Base-by-base conservation (phyloP, 92 coral and sea anemone species). In the Zoanthus solanderi region DNA sequence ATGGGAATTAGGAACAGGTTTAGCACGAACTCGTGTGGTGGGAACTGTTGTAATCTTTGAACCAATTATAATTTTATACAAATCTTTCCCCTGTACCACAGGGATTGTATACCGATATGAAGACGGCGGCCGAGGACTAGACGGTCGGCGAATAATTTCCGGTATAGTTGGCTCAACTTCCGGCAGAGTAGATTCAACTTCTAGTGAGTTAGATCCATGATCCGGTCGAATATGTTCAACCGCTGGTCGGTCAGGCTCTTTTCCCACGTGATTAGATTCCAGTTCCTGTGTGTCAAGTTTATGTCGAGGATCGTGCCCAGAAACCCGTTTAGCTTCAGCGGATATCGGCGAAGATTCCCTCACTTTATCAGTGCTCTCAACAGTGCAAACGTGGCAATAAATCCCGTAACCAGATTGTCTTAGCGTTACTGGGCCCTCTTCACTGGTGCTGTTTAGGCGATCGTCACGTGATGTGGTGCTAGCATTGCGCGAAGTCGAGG, bases 61-160 rank as follows among this genome's bases (percentile, higher is more conserved):
- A 11, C 85, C 85, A 45, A 81, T 81, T n/a, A 81, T 81, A 14
- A 81, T 81, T 81, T 81, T 81, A 17, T 81, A 81, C 63, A 81
- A 45, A n/a, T 81, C 85, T 81, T 81, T 81, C 2, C 85, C 85
- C 75, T 81, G 85, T 10, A 81, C 85, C 76, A 81, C 85, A 28
- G 85, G 85, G 63, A 81, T 81, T 47, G 85, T 81, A 37, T 81
- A 81, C 18, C 85, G 85, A 48, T 81, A 75, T 7, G 85, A 81
- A 14, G 85, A 81, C 9, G 85, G 85, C 11, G 85, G 75, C 10
- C 85, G 74, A 46, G 85, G 85, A 16, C 85, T 81, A 48, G 76
- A 42, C 9, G 85, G 58, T 23, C 85, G 52, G 17, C 66, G 74
- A 46, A 81, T 61, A 81, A 81, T 61, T 45, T 80, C 85, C 47